These are phyloP conservation scores for Cercopithecus petaurista DNA, from an alignment of 2,797 vertebrate genomes.

Conservation along the genomic window DNA sequence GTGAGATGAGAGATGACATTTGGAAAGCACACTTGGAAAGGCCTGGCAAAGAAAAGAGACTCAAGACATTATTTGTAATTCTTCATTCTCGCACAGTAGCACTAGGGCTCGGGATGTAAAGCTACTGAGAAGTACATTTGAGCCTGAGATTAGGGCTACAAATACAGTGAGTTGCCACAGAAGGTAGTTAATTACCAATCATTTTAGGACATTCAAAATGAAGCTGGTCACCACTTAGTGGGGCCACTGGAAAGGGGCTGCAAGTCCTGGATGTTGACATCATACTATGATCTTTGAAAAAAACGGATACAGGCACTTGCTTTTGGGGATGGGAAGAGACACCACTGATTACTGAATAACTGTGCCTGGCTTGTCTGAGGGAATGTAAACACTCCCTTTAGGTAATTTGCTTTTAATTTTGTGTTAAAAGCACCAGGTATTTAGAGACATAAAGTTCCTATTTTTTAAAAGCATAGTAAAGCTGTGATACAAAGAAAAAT, in stretches of 20 bases:
- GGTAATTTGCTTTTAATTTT: slow-evolving; percentile 49
- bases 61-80: slow-evolving; percentile 30
- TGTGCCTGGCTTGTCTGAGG: slow-evolving; percentile 25
- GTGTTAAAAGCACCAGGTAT: slow-evolving; percentile 54
- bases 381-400: slow-evolving; percentile 27
- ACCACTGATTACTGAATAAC: neutral
- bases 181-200: neutral
- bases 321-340: neutral
- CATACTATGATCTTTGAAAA: neutral
- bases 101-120: neutral
- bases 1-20: slow-evolving; percentile 28
- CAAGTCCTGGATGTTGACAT: neutral
- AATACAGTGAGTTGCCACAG: neutral
- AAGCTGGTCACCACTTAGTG: neutral
- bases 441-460: slow-evolving; percentile 41
- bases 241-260: neutral
- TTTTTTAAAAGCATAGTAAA: slow-evolving; percentile 23
- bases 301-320: neutral
- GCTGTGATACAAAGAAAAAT: neutral
- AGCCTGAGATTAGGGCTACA: slow-evolving; percentile 35
- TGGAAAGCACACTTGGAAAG: neutral
- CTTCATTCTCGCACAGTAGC: neutral
- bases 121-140: neutral
- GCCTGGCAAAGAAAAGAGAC: neutral
- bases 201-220: slow-evolving; percentile 37